phyloP scores from a whole-genome alignment of 2,113 vertebrate genomes.

The Formicarius rufipectus region DNA sequence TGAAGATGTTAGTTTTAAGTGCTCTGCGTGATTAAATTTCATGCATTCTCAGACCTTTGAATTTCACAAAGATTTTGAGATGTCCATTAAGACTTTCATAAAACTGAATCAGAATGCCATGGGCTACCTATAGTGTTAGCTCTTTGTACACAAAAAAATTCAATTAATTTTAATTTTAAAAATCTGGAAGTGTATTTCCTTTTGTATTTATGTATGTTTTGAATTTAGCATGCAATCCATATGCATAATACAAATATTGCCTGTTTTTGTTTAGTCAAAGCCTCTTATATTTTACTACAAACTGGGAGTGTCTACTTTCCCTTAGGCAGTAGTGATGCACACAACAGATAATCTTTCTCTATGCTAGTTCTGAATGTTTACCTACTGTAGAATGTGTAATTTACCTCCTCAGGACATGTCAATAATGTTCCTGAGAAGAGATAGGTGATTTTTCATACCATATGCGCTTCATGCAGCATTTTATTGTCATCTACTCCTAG shows the following conservation, averaged over 20 bases:
- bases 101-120: not conserved
- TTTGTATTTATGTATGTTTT: not conserved
- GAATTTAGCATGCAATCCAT: not conserved
- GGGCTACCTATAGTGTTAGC: not conserved
- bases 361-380: constrained; percentile 46
- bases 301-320: not conserved
- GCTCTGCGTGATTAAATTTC: not conserved
- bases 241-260: not conserved
- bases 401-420: constrained; percentile 14
- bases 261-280: not conserved
- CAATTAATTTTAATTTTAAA: not conserved
- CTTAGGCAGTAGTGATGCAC: not conserved
- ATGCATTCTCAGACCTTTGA: not conserved
- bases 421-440: constrained; percentile 17
- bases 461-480: constrained; percentile 42
- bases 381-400: constrained; percentile 27
- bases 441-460: constrained; percentile 29
- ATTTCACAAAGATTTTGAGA: not conserved
- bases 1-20: not conserved
- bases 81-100: not conserved
- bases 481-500: constrained; percentile 32
- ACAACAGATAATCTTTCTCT: constrained; percentile 19
- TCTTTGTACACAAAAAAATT: not conserved
- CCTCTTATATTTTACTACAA: not conserved
- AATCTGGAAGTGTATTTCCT: not conserved